phyloP scores from a whole-genome alignment of 1,140 invertebrate genomes.

The Meteorus sp. region DNA sequence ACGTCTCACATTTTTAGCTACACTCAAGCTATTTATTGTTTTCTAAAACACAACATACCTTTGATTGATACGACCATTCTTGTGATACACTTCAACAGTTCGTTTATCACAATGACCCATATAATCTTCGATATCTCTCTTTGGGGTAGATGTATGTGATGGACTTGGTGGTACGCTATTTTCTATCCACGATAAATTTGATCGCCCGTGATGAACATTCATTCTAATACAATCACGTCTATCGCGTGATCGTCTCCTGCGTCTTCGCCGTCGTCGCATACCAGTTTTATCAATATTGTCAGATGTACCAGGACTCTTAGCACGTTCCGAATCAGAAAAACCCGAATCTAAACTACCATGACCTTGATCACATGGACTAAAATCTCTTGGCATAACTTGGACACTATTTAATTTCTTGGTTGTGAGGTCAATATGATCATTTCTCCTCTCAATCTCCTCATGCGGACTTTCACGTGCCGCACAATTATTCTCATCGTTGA shows the following conservation, averaged over 20 bases:
- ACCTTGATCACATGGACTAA: slow-evolving; percentile 33
- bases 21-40: too few relatives aligned
- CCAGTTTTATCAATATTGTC: too few relatives aligned
- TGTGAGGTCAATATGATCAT: too few relatives aligned
- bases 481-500: too few relatives aligned
- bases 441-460: too few relatives aligned
- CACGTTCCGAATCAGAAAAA: slow-evolving; percentile 59
- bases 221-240: too few relatives aligned
- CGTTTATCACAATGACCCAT: too few relatives aligned
- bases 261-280: slow-evolving; percentile 23
- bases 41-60: too few relatives aligned
- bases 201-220: slow-evolving; percentile 16
- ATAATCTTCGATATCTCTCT: slow-evolving; percentile 3
- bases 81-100: too few relatives aligned
- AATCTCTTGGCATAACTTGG: background rate
- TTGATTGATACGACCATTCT: too few relatives aligned
- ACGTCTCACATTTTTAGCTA: too few relatives aligned
- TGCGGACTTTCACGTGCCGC: too few relatives aligned
- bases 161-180: slow-evolving; percentile 33
- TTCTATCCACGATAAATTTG: slow-evolving; percentile 33
- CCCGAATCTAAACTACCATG: slow-evolving; percentile 60
- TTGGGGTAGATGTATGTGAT: slow-evolving; percentile 48
- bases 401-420: background rate
- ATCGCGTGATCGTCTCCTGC: slow-evolving; percentile 21
- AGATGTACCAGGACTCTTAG: slow-evolving; percentile 35